phyloP scores from a whole-genome alignment of 2,113 vertebrate genomes.

The Prunella himalayana region DNA sequence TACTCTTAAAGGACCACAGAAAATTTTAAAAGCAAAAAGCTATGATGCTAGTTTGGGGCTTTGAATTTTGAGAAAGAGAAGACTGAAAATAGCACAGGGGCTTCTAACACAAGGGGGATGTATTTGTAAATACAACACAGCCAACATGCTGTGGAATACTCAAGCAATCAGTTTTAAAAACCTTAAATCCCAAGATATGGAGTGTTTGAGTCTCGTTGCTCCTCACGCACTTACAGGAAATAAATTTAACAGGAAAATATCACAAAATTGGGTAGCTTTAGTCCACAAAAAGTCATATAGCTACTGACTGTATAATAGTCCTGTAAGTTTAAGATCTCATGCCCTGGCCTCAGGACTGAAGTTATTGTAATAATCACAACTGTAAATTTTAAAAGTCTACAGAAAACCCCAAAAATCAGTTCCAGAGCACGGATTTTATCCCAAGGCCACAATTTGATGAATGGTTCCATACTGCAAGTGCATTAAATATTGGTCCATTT shows the following conservation, averaged over 20 bases:
- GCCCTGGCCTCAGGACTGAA: not conserved
- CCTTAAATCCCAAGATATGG: not conserved
- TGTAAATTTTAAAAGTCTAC: slow-evolving; percentile 9
- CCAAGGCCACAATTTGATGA: slow-evolving; percentile 59
- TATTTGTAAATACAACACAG: not conserved
- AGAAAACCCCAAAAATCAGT: slow-evolving; percentile 27
- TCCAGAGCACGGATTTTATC: slow-evolving; percentile 23
- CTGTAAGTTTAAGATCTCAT: not conserved
- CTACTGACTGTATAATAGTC: not conserved
- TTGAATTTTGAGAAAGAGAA: not conserved
- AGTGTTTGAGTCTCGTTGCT: not conserved
- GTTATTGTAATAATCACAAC: not conserved
- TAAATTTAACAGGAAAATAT: not conserved
- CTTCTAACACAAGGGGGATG: not conserved
- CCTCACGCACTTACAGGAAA: slow-evolving; percentile 11
- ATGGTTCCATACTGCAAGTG: slow-evolving; percentile 16
- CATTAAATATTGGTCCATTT: slow-evolving; percentile 49
- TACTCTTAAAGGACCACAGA: not conserved
- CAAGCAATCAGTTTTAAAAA: not conserved
- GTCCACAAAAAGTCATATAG: not conserved
- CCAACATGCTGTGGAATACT: not conserved
- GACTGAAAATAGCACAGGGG: not conserved
- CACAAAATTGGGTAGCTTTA: slow-evolving; percentile 19
- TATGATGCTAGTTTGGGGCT: not conserved
- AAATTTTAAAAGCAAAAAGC: not conserved